Conservation (phyloP, 2,113 vertebrate genomes). For the Lamprotornis superbus region DNA sequence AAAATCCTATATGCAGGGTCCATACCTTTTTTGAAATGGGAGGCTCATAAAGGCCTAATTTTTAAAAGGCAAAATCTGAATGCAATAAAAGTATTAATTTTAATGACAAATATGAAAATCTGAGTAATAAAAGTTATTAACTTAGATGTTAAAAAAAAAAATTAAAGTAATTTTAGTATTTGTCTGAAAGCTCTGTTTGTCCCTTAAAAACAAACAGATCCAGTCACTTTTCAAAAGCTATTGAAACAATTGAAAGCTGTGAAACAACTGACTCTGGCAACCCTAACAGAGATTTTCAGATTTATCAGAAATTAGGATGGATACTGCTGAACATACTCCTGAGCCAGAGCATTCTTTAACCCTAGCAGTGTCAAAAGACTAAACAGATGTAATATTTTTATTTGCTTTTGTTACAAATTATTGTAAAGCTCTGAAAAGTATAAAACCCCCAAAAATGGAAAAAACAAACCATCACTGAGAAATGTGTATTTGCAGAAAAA, state of each 20-base stretch:
- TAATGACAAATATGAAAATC: not conserved
- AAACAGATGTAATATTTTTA: not conserved
- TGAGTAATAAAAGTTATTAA: not conserved
- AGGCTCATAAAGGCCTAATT: not conserved
- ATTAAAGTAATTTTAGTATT: not conserved
- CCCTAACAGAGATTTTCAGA: not conserved
- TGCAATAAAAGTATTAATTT: not conserved
- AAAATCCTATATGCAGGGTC: not conserved
- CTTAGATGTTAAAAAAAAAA: not conserved
- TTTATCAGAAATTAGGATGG: not conserved
- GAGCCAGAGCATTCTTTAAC: not conserved
- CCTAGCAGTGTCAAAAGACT: accelerated
- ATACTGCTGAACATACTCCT: not conserved
- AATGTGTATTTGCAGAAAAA: not conserved
- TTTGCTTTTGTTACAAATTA: not conserved
- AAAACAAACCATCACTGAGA: not conserved
- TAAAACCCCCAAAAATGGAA: not conserved
- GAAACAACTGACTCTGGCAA: not conserved
- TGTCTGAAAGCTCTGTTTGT: not conserved
- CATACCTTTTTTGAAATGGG: not conserved
- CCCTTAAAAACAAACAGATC: not conserved
- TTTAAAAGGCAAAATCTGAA: not conserved
- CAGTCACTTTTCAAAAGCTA: not conserved
- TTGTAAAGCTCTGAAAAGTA: not conserved
- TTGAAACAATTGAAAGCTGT: not conserved